Conservation (phyloP, 2,888 invertebrate species). For the Agonopterix alstromeriana region DNA sequence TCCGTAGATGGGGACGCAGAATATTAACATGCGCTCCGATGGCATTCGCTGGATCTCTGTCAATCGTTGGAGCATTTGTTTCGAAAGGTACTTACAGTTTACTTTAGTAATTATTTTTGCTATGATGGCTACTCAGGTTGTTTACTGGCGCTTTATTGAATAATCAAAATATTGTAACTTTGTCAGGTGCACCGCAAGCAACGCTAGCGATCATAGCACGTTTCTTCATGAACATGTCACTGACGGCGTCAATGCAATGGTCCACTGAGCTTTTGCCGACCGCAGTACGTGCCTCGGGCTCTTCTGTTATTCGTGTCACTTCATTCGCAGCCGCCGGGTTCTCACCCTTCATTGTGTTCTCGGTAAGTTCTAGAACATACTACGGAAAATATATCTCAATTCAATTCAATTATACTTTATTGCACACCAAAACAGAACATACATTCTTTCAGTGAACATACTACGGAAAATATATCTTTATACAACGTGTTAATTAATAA, state of each 20-base stretch:
- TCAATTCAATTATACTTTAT: no score
- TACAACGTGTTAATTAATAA: no score
- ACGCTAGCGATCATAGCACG: conserved; percentile 55
- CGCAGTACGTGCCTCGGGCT: conserved; percentile 54
- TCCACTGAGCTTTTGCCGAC: conserved; percentile 64
- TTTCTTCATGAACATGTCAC: conserved; percentile 65
- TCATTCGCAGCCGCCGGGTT: conserved; percentile 51
- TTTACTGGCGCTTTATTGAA: not conserved
- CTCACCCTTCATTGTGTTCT: conserved; percentile 63
- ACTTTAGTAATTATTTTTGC: no score
- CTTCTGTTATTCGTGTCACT: conserved; percentile 57
- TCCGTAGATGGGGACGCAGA: conserved; percentile 53
- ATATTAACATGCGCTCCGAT: conserved; percentile 47
- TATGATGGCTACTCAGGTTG: no score
- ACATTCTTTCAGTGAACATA: no score
- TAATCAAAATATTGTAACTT: not conserved
- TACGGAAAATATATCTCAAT: not conserved
- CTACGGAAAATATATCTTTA: no score
- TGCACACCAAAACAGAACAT: no score
- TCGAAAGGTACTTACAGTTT: conserved; percentile 42
- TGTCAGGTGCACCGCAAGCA: conserved; percentile 48
- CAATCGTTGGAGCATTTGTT: conserved; percentile 45
- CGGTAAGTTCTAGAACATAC: conserved; percentile 29
- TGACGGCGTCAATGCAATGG: conserved; percentile 64
- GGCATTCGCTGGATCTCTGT: conserved; percentile 37